Percentiles rank a stretch among this genome's conserved stretches.
phyloP scores from a whole-genome alignment of 35 echinoderm and acorn worm species.

The Patiria miniata region DNA sequence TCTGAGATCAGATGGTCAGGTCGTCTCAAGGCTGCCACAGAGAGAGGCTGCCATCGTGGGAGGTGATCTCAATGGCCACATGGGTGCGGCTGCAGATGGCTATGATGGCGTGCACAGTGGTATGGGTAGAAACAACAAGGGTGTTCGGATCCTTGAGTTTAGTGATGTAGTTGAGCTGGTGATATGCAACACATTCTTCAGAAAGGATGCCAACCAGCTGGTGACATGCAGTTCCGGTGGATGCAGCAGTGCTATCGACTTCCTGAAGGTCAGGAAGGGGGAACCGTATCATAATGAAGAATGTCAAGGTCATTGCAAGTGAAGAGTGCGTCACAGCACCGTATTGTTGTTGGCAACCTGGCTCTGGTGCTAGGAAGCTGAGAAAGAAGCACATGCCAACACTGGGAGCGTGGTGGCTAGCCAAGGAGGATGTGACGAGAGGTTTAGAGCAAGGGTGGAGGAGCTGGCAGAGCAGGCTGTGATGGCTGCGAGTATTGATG shows the following conservation, averaged over 20 bases:
- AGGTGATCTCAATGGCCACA: no score
- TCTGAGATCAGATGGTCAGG: no score
- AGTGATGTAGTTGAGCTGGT: no score
- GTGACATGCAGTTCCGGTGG: not conserved
- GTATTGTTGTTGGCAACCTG: not conserved
- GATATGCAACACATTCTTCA: no score
- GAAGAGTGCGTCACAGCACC: no score
- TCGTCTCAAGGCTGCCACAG: no score
- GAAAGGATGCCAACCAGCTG: not conserved
- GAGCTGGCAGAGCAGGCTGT: conserved; percentile 9
- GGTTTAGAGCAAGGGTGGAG: not conserved
- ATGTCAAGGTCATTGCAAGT: not conserved
- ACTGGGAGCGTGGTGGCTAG: not conserved
- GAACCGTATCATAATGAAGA: not conserved
- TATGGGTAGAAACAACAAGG: no score
- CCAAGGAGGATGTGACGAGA: conserved; percentile 5
- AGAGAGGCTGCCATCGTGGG: no score
- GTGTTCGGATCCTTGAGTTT: no score
- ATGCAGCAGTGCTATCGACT: conserved; percentile 5
- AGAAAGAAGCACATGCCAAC: not conserved
- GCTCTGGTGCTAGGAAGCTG: conserved; percentile 6
- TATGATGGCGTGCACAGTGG: no score
- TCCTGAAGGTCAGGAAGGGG: not conserved
- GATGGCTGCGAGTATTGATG: not conserved
- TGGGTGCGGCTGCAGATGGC: no score